Evolutionary conservation across 2,113 vertebrate genomes (phyloP).

Genomic region (Lates calcarifer): DNA sequence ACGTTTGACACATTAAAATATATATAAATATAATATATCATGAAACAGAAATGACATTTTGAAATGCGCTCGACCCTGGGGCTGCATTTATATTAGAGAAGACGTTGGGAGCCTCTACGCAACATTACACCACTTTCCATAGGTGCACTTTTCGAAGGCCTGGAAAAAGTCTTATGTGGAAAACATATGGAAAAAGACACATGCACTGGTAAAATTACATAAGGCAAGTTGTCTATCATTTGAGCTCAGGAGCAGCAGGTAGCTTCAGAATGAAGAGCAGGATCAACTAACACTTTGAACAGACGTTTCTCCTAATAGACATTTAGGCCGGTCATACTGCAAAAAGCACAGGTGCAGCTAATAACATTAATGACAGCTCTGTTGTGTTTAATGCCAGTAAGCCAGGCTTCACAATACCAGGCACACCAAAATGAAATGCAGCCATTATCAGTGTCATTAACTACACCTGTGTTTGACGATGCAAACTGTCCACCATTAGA

Average conservation of each 20-base stretch:
- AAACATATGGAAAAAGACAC: neutral
- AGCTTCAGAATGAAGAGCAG: neutral
- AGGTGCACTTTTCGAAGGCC: neutral
- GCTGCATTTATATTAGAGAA: slow-evolving; percentile 34
- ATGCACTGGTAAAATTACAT: too few species aligned
- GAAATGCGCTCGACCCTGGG: neutral
- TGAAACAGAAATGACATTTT: slow-evolving; percentile 31
- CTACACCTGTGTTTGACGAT: slow-evolving; percentile 2
- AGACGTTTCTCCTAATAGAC: neutral
- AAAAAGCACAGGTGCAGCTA: neutral
- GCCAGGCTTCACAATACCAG: neutral
- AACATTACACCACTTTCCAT: neutral
- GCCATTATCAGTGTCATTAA: neutral
- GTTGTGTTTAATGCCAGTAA: neutral
- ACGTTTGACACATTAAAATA: slow-evolving; percentile 24
- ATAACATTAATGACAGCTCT: neutral
- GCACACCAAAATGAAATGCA: neutral
- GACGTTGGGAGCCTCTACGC: neutral
- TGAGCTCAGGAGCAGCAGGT: neutral
- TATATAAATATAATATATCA: too few species aligned
- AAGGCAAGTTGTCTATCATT: neutral
- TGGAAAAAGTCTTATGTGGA: neutral
- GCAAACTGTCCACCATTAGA: slow-evolving; percentile 9
- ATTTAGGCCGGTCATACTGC: neutral
- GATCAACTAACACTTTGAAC: neutral